A percentile compares a stretch with the other conserved stretches of the same genome.
Conservation (phyloP, 1,140 invertebrate species). For the Hycleus phaleratus region DNA sequence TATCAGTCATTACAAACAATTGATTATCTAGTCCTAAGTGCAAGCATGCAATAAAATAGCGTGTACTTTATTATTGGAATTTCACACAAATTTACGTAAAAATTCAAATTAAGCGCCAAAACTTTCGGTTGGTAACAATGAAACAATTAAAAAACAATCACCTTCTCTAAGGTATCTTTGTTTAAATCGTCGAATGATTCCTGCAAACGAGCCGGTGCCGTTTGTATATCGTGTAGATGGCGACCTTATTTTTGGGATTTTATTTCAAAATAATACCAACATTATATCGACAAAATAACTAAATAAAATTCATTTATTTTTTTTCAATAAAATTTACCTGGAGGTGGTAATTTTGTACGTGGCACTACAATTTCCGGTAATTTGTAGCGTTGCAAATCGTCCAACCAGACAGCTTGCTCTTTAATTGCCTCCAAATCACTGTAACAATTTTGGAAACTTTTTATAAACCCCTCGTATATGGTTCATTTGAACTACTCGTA, state of each 20-base stretch:
- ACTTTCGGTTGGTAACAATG: neutral
- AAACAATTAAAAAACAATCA: constrained; percentile 9
- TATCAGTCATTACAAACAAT: neutral
- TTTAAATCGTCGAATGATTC: constrained; percentile 21
- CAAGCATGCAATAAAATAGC: neutral
- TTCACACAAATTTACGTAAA: neutral
- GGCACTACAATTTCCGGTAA: constrained; percentile 58
- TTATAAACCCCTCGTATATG: neutral
- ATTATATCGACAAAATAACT: neutral
- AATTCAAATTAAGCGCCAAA: neutral
- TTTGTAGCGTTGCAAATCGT: constrained; percentile 65
- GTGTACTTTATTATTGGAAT: neutral
- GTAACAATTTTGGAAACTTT: constrained; percentile 12
- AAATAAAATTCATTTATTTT: neutral
- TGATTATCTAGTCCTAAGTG: neutral
- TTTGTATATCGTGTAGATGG: constrained; percentile 38
- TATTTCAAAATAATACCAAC: neutral
- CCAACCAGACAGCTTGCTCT: constrained; percentile 66
- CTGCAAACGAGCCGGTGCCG: constrained; percentile 43
- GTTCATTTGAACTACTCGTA: too few relatives aligned
- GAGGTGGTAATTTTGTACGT: constrained; percentile 61
- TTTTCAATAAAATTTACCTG: constrained; percentile 39
- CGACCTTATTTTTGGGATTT: constrained; percentile 22
- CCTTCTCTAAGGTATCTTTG: constrained; percentile 20
- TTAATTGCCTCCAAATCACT: constrained; percentile 61